Evolutionary conservation across 2,888 invertebrate species (phyloP), one percentile per base, ranked within the genome.

Genomic region (Ochlodes sylvanus): DNA sequence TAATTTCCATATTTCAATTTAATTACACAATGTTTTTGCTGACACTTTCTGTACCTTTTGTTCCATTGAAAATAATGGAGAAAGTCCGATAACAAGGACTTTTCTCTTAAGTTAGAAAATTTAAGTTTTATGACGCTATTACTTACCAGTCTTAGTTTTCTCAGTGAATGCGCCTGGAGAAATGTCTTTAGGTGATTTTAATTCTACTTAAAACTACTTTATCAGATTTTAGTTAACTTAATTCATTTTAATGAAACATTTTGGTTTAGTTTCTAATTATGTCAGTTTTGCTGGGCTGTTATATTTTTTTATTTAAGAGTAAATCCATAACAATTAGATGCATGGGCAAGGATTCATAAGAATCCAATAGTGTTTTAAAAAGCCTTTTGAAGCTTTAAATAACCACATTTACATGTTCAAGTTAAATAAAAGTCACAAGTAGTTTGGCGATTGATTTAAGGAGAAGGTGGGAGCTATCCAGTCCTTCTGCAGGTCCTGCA

Each of bases 61-160:
- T 58, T 41, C 58, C 19, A 58, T 42, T 58, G 60, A 44, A 60
- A 44, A 12, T 56, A 32, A 41, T 21, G 21, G 41, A 42, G 55
- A 54, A 63, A 55, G 42, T 19, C 42, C 55, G 63, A 63, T 62
- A 62, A 63, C 54, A 42, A 41, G 54, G 54, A 63, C 63, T 63
- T 63, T 62, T 52, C 62, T 55, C 63, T 54, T 63, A 63, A 63
- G 42, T 63, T 63, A 50, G 54, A 41, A 55, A 63, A 55, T 55
- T 63, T 55, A 54, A 63, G 63, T 63, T 63, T 55, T 63, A 55
- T 42, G 63, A 63, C n/a, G 63, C 63, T 32, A 55, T 63, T 63
- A 63, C 55, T 38, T 42, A 15, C 50, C 50, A 38, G 52, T 54
- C 52, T 63, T 54, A 63, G 52, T 63, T 63, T 52, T 55, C 42